phyloP scores from a whole-genome alignment of 2,113 vertebrate species.

The Lathamus discolor region DNA sequence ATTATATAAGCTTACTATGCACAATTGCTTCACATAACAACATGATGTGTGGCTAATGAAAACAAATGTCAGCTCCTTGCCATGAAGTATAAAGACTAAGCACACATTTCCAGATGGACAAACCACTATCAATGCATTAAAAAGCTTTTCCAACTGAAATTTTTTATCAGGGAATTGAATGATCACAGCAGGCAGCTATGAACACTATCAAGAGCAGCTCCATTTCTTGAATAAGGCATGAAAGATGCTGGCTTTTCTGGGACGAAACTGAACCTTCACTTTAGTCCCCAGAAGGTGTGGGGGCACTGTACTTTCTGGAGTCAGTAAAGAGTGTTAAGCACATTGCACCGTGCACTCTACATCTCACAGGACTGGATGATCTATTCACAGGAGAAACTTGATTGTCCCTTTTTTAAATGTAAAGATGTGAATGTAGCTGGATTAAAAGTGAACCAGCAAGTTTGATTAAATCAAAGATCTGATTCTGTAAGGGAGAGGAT shows the following conservation, averaged over 20 bases:
- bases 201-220: not conserved
- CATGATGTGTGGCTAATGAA: not conserved
- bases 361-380: not conserved
- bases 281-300: not conserved
- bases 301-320: not conserved
- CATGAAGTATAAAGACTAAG: not conserved
- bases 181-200: not conserved
- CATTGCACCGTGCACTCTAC: rapidly evolving
- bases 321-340: not conserved
- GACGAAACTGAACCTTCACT: not conserved
- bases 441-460: not conserved
- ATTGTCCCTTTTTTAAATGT: not conserved
- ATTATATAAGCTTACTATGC: not conserved
- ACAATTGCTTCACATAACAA: not conserved
- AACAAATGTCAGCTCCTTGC: slow-evolving; percentile 22
- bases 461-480: not conserved
- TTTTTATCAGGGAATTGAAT: not conserved
- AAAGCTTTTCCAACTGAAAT: not conserved
- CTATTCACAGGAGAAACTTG: rapidly evolving
- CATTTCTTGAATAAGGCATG: not conserved
- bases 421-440: not conserved
- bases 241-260: not conserved
- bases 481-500: not conserved
- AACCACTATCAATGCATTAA: not conserved
- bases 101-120: slow-evolving; percentile 24